Base-by-base conservation (phyloP, 2,888 invertebrate species). In the Erebia ligea region DNA sequence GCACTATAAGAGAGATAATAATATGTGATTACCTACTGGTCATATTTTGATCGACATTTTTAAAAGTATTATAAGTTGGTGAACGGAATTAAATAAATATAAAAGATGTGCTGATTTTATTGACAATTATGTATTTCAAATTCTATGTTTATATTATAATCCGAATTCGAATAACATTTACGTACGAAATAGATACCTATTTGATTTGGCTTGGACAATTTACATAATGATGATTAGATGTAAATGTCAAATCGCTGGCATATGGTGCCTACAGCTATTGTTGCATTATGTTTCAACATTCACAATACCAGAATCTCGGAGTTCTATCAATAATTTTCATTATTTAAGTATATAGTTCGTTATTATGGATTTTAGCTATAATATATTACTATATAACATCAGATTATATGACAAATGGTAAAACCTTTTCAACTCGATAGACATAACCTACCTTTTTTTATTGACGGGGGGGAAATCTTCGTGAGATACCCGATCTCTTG, bases 171-270 rank as follows among this genome's bases (percentile, higher is more conserved):
- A 34, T 0, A 25, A 40, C 0, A 52, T 40, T 17, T 52, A 34
- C 40, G 8, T 48, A 62, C 21, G 13, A 62, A 48, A 62, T 62
- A 25, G 15, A 11, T 19, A 45, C 19, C 48, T 48, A 21, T 63
- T 50, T 63, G 17, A 63, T 63, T 63, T 50, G 48, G 52, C 34
- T 48, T 25, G 34, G 52, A 34, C 45, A 62, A 62, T 48, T 62
- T 21, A 21, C 34, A 40, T 64, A 50, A 64, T 52, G 64, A 64
- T 64, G 64, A 64, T 64, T 64, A 40, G 40, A 40, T 64, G 5
- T 34, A 52, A 64, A 50, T 64, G 64, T 64, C 64, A 52, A 40
- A 62, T 62, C 19, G 61, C 48, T 48, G 45, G 61, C 61, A 61
- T 62, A 62, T 61, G 19, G 19, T 45, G 19, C 45, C 61, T 34